Conservation (phyloP, 2,113 vertebrate genomes). For the Apaloderma vittatum region DNA sequence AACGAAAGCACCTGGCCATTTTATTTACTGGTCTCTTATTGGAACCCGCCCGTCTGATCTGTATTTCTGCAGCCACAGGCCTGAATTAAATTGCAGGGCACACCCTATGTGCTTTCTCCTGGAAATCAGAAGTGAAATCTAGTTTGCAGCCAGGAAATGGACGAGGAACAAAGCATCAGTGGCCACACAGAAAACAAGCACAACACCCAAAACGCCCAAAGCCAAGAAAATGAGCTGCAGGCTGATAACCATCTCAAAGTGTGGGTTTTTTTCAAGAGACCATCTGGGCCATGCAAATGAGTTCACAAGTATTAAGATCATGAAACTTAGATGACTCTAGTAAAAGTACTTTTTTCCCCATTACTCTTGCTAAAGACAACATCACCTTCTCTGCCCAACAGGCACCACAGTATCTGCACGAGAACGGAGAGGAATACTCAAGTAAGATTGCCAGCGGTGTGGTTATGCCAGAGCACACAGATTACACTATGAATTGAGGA, state of each 20-base stretch:
- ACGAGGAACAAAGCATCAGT: fast-evolving
- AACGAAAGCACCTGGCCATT: neutral
- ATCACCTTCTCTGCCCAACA: neutral
- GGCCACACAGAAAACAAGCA: neutral
- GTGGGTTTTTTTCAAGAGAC: neutral
- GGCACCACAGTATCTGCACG: fast-evolving
- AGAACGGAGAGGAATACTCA: neutral
- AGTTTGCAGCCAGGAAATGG: neutral
- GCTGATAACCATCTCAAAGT: neutral
- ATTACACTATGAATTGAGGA: neutral
- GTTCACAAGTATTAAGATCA: neutral
- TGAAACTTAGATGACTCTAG: neutral
- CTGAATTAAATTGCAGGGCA: neutral
- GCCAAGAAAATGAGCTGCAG: neutral
- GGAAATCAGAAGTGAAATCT: neutral
- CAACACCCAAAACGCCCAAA: neutral
- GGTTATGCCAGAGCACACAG: neutral
- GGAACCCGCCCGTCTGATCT: neutral
- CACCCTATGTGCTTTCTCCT: neutral
- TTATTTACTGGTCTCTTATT: neutral
- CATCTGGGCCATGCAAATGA: neutral
- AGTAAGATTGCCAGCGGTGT: neutral
- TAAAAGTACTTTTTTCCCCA: neutral
- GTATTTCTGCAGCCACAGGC: neutral
- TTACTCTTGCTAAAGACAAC: neutral